phyloP scores from a whole-genome alignment of 2,888 invertebrate species.

The Philereme transversata region DNA sequence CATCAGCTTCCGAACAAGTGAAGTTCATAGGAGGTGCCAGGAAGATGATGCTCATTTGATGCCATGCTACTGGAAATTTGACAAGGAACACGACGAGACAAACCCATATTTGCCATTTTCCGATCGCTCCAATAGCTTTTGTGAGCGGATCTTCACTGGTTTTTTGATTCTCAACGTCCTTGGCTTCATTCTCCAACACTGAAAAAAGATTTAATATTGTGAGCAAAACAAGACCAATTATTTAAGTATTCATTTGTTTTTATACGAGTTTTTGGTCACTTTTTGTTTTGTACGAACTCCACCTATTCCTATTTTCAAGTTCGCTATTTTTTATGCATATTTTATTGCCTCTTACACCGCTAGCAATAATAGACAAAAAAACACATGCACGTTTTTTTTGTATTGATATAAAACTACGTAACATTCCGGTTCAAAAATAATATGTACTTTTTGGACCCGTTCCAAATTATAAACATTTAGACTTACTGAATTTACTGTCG shows the following conservation, averaged over 20 bases:
- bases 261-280: too few species aligned
- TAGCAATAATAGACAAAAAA: slow-evolving; percentile 1
- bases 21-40: slow-evolving; percentile 87
- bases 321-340: not conserved
- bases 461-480: slow-evolving; percentile 29
- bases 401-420: not conserved
- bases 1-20: slow-evolving; percentile 68
- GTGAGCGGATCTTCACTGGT: slow-evolving; percentile 85
- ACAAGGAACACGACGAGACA: slow-evolving; percentile 87
- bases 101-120: slow-evolving; percentile 90
- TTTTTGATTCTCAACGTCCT: slow-evolving; percentile 58
- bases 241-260: too few species aligned
- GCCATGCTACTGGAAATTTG: slow-evolving; percentile 92
- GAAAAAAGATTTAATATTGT: slow-evolving; percentile 43
- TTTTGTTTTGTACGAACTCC: too few species aligned
- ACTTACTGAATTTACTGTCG: slow-evolving; percentile 39
- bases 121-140: slow-evolving; percentile 88
- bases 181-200: slow-evolving; percentile 72
- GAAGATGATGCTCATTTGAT: slow-evolving; percentile 91
- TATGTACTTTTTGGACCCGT: slow-evolving; percentile 25
- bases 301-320: too few species aligned
- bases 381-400: slow-evolving; percentile 6
- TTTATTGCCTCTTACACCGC: slow-evolving; percentile 9
- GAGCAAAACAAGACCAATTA: not conserved
- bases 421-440: slow-evolving; percentile 27